Base-by-base conservation (phyloP, 2,888 invertebrate species). In the Rhagophthalmus giganteus region DNA sequence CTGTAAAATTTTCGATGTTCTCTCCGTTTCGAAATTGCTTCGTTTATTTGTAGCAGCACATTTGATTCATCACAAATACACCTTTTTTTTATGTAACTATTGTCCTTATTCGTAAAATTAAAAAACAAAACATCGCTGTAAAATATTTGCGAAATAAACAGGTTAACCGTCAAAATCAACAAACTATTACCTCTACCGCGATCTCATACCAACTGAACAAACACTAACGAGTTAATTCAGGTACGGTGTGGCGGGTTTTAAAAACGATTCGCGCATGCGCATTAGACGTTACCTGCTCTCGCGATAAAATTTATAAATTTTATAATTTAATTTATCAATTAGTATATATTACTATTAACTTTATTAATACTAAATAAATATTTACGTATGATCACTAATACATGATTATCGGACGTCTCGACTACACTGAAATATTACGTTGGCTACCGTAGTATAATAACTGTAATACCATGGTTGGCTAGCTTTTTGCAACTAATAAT, bases 1-100 rank as follows among this genome's bases (percentile, higher is more conserved):
- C 55, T 55, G 50, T 50, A 25, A 51, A 34, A 39, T 37, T 42
- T 28, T 55, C 51, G 54, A 50, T 49, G 20, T 48, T 40, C 50
- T 41, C 54, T 45, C 45, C 54, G 54, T 34, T 38, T 10, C 10
- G n/a, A 39, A 32, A 16, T 42, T 38, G 15, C 7, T 42, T 11
- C 31, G 34, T 26, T 54, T 48, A 44, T 44, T 26, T 45, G 26
- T 12, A 31, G 10, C 14, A 10, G 8, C 5, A 24, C 32, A 39
- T 33, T 26, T 42, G 38, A 39, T 27, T 48, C 28, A 48, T 39
- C 12, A 31, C 31, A 38, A 10, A 25, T 30, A 12, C 10, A 30
- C 30, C 5, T 9, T 7, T 12, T 30, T 9, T 16, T 34, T 34
- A 24, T 34, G 10, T 14, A 16, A 34, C 7, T 7, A 16, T 34